phyloP scores from a whole-genome alignment of 2,113 vertebrate genomes.

The Paramormyrops kingsleyae region DNA sequence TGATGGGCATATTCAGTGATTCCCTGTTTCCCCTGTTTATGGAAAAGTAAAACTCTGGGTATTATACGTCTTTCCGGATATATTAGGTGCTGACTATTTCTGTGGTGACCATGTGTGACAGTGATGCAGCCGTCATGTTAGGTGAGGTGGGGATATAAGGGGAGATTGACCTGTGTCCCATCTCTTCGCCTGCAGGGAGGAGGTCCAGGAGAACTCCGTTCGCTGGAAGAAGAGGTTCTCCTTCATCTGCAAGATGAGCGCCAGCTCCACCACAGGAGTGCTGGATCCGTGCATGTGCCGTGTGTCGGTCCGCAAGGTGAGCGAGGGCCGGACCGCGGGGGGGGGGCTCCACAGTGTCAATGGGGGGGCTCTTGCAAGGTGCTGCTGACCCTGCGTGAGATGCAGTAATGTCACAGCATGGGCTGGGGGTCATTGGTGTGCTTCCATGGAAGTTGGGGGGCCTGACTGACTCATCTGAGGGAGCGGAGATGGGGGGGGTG shows the following conservation, averaged over 20 bases:
- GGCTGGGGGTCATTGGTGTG: background rate
- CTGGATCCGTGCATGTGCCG: constrained; percentile 90
- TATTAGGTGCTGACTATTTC: background rate
- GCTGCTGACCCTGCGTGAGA: background rate
- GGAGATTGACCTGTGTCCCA: background rate
- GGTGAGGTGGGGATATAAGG: background rate
- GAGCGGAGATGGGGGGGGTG: background rate
- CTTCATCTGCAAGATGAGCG: constrained; percentile 96
- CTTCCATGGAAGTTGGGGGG: background rate
- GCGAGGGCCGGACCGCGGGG: background rate
- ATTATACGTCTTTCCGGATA: background rate
- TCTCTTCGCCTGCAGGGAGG: constrained; percentile 60
- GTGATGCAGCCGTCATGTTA: background rate
- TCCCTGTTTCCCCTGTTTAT: background rate
- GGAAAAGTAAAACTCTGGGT: background rate
- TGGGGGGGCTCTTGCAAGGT: background rate
- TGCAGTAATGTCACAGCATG: background rate
- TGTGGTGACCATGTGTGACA: background rate
- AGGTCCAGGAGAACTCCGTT: constrained; percentile 93
- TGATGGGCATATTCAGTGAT: no score
- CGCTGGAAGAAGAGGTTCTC: constrained; percentile 90
- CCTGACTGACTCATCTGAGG: background rate
- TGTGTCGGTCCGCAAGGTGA: constrained; percentile 92
- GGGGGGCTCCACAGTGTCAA: background rate
- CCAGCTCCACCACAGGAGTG: constrained; percentile 87